phyloP scores from a whole-genome alignment of 2,113 vertebrate species.

The Toxotes chatareus region DNA sequence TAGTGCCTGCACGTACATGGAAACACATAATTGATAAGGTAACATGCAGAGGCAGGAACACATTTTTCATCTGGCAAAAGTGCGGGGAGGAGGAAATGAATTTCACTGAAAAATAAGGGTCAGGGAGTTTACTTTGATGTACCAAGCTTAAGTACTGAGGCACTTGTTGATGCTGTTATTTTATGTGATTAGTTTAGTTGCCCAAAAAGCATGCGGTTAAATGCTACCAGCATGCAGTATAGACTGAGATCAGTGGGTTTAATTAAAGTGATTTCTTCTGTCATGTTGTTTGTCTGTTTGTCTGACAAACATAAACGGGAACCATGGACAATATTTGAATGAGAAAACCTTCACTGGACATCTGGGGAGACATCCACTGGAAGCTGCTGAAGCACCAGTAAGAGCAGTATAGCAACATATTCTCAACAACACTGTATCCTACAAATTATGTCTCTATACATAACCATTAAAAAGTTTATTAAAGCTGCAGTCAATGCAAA shows the following conservation, averaged over 20 bases:
- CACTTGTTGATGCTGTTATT: constrained; percentile 11
- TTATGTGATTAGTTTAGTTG: constrained; percentile 23
- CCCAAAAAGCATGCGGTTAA: constrained; percentile 6
- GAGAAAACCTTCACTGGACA: too few relatives aligned
- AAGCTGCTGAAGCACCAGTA: too few relatives aligned
- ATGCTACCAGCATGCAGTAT: background rate
- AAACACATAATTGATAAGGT: constrained; percentile 27
- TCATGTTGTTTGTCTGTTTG: background rate
- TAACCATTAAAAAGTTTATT: too few relatives aligned
- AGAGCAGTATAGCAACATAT: too few relatives aligned
- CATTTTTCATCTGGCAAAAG: constrained; percentile 26
- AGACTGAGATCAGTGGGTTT: background rate
- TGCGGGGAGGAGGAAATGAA: constrained; percentile 35
- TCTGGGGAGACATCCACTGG: too few relatives aligned
- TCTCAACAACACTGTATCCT: too few relatives aligned
- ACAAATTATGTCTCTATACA: too few relatives aligned
- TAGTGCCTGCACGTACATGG: constrained; percentile 8
- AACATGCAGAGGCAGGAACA: constrained; percentile 2
- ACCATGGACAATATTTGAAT: background rate
- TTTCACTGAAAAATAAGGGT: constrained; percentile 50
- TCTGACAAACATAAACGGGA: background rate
- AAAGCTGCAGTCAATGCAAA: too few relatives aligned
- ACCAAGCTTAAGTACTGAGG: constrained; percentile 14
- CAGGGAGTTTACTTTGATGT: constrained; percentile 22
- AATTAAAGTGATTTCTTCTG: background rate